A percentile compares a stretch with the other conserved stretches of the same genome.
Conservation (phyloP, 1,140 invertebrate species). For the Akabosia matsudoensis region DNA sequence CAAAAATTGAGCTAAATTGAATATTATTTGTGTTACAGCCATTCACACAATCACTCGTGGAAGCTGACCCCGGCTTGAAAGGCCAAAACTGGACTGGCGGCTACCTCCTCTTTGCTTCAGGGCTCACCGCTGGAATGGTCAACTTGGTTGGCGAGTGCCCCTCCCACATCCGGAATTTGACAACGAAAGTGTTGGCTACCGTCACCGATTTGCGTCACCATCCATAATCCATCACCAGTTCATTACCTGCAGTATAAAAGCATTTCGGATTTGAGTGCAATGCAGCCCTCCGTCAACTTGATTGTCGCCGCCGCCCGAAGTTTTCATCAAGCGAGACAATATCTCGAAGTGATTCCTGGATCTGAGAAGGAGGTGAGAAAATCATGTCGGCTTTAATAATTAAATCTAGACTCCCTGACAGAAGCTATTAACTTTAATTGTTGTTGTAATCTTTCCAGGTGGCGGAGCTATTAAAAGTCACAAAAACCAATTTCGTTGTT, state of each 20-base stretch:
- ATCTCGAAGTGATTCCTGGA: slow-evolving; percentile 73
- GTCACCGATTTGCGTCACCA: slow-evolving; percentile 81
- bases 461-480: slow-evolving; percentile 75
- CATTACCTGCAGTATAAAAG: slow-evolving; percentile 79
- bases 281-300: slow-evolving; percentile 56
- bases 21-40: slow-evolving; percentile 32
- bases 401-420: no score
- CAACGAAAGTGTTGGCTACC: slow-evolving; percentile 88
- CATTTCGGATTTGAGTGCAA: slow-evolving; percentile 40
- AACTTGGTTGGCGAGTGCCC: slow-evolving; percentile 80
- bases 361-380: slow-evolving; percentile 79
- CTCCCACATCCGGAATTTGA: slow-evolving; percentile 84
- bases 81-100: slow-evolving; percentile 66
- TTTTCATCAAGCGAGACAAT: slow-evolving; percentile 82
- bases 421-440: no score
- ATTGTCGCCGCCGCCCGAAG: slow-evolving; percentile 82
- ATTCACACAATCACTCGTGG: slow-evolving; percentile 33
- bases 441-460: slow-evolving; percentile 72
- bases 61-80: slow-evolving; percentile 12
- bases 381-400: no score
- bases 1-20: not conserved
- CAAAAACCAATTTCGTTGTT: slow-evolving; percentile 93
- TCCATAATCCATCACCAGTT: slow-evolving; percentile 85
- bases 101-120: slow-evolving; percentile 93
- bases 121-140: slow-evolving; percentile 85